These are phyloP conservation scores for Prionailurus bengalensis DNA, from an alignment of 2,113 vertebrate species.

Conservation along the genomic window DNA sequence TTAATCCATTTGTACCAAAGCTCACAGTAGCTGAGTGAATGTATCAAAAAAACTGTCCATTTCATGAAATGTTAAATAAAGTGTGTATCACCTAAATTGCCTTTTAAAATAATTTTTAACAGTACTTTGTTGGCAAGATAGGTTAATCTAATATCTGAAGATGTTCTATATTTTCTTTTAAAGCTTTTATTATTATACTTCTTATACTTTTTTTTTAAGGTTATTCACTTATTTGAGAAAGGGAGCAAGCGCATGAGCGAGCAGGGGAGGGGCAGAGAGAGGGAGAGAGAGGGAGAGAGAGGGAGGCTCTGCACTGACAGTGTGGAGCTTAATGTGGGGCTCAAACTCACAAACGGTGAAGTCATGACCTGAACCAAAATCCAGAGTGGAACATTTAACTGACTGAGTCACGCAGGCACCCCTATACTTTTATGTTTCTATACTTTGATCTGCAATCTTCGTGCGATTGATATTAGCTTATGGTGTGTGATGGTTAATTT, in stretches of 20 bases:
- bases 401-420: too few species aligned
- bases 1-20: background rate
- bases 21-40: background rate
- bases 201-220: too few species aligned
- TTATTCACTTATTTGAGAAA: too few species aligned
- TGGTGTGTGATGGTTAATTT: background rate
- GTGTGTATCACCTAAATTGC: background rate
- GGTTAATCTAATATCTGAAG: background rate
- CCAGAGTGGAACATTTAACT: too few species aligned
- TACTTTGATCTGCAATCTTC: background rate
- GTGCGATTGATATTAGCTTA: background rate
- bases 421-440: background rate
- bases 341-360: too few species aligned
- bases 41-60: background rate
- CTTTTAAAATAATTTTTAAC: background rate
- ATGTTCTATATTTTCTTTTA: background rate
- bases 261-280: too few species aligned
- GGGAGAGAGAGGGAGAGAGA: too few species aligned
- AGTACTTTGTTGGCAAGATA: background rate
- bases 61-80: background rate
- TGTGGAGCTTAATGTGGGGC: too few species aligned
- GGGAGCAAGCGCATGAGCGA: too few species aligned
- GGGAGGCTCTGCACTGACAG: too few species aligned
- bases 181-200: background rate
- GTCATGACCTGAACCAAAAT: too few species aligned